Evolutionary conservation across 37 sponge, comb jelly and placozoan species (phyloP), one percentile per base, ranked within the genome.

Genomic region (Theonella swinhoei): DNA sequence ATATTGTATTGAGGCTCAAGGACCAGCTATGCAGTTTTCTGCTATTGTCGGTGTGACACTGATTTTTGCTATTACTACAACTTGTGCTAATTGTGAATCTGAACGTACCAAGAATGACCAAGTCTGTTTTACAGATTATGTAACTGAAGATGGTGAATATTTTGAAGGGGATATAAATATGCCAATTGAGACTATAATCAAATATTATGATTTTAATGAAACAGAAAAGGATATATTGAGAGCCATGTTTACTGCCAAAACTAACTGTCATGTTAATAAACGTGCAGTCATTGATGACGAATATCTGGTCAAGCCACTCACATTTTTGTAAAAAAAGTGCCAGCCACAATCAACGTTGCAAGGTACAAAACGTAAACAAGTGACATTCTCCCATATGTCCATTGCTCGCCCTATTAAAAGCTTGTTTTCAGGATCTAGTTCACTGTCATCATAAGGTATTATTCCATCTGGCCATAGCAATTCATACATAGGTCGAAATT

Each of bases 401-500:
- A 23, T 25, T n/a, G 26, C 47, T 76, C 29, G 35, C 30, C 3
- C 26, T 61, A 25, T 26, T 25, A 19, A 17, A 24, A 26, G 58
- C 28, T 33, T 5, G 34, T 4, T 36, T n/a, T n/a, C n/a, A n/a
- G 39, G 19, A 61, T 47, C 59, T 76, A 76, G 41, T n/a, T 76
- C 20, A 11, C 23, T 33, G 41, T 76, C 24, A 29, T 31, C 24
- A 76, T n/a, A 76, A 7, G 25, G 28, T 41, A n/a, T 7, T 47
- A 11, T 9, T 9, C 28, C 60, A 24, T 76, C n/a, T n/a, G n/a
- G n/a, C n/a, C n/a, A n/a, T n/a, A n/a, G 77, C 77, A n/a, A 47
- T 43, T 76, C 77, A 47, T 17, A 41, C 25, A 47, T 76, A n/a
- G 77, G 77, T 3, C 41, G 77, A 76, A 41, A 76, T n/a, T 58